Base-by-base conservation (phyloP, 1,140 invertebrate species). In the Achroia grisella region DNA sequence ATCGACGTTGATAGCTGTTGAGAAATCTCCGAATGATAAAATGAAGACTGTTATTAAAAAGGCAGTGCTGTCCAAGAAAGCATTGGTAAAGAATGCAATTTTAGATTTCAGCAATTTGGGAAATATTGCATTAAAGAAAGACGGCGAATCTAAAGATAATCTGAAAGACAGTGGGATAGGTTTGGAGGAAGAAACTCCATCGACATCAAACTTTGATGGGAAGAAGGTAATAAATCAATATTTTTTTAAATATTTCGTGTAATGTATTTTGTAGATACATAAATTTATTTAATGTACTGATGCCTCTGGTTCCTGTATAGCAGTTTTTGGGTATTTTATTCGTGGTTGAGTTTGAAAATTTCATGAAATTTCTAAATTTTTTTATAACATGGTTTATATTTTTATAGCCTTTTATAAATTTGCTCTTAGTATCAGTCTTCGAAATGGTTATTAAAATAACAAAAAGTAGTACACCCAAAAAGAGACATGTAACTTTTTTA, bases 11-110 rank as follows among this genome's bases (percentile, higher is more conserved):
- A 74, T 85, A 17, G 81, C 81, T 0, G 57, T 79, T 10, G 81
- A 81, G 42, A 82, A 82, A 30, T 85, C 81, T 0, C 78, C 78
- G 6, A 68, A 79, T 10, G 78, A 85, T 2, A 76, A 81, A 49
- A 85, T 86, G 77, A 86, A 77, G 58, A 76, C 68, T 12, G 75
- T 76, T 11, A 86, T 79, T 34, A 86, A 85, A 52, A 83, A 83
- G 40, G 72, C 81, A 1, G 68, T 85, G 3, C 34, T 85, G 28
- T 65, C 75, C 2, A 83, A 81, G 48, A 85, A 80, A 48, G 57
- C 52, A 48, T 55, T 85, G 34, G 77, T 85, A 1, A 82, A 82
- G 50, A 82, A 60, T 13, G 73, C 78, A 0, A 62, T 85, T 12
- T 49, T 85, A 33, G 81, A 85, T 53, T 81, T 85, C 28, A 85